Evolutionary conservation across 2,113 vertebrate genomes (phyloP), one percentile per base, ranked within the genome.

Genomic region (Ornithorhynchus anatinus): DNA sequence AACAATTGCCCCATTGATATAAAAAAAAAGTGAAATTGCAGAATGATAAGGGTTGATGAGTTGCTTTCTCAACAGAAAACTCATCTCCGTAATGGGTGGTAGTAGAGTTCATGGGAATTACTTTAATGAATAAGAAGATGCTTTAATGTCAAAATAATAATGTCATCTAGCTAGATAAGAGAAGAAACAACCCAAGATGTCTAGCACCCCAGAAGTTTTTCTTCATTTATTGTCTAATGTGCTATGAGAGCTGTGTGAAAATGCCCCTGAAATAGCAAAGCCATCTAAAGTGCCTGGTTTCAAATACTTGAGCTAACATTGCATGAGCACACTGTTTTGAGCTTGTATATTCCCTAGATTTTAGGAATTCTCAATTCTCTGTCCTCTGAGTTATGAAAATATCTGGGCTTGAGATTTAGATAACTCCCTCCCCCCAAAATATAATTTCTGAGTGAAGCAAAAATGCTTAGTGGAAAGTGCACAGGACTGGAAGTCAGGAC

Each of bases 1-100:
- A 77, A 69, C 6, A 61, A 62, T 72, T 81, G 61, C 71, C 66
- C 39, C 16, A 40, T 52, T 51, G 25, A 38, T 68, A 32, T 51
- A 74, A 83, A 56, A 11, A 27, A 66, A 82, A 63, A 66, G 27
- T 52, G 56, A 74, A 38, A 57, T 33, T 56, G 5, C 22, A 38
- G 11, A 11, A 7, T 33, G 47, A 11, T 29, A 57, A 14, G 47
- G 62, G 25, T 16, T 29, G 29, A 23, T 70, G 60, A 40, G 2
- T 69, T 5, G 8, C 47, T 59, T 59, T 35, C 32, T 42, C 12
- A 52, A 1, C 12, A 44, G 12, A 25, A 37, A 53, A 60, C n/a
- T 59, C 5, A 8, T 39, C n/a, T 1, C 56, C 43, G 14, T 29
- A 40, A 50, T 37, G 27, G 3, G 19, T 33, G 23, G 35, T 32